phyloP scores from a whole-genome alignment of 2,888 invertebrate species.

The Eristalis arbustorum region DNA sequence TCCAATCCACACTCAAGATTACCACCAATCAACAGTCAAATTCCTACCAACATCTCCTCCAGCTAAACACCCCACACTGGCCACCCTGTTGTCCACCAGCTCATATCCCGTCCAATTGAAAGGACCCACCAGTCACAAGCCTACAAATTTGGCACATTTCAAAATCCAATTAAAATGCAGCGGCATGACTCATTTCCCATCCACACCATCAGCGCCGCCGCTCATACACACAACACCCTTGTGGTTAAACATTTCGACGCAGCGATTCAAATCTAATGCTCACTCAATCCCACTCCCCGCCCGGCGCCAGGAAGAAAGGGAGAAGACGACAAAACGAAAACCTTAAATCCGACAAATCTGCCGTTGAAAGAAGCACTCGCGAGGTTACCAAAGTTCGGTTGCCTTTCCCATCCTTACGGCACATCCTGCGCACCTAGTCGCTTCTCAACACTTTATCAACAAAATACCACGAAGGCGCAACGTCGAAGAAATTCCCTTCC shows the following conservation, averaged over 20 bases:
- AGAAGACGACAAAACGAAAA: neutral
- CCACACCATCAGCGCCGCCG: neutral
- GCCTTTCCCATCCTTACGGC: neutral
- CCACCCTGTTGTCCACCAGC: neutral
- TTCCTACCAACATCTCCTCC: too few relatives aligned
- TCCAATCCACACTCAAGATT: too few relatives aligned
- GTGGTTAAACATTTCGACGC: neutral
- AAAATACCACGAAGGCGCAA: neutral
- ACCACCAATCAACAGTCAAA: too few relatives aligned
- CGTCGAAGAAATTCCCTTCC: neutral
- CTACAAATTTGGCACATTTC: neutral
- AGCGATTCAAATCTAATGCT: neutral
- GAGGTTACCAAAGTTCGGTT: neutral
- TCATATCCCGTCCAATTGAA: neutral
- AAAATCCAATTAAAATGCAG: neutral
- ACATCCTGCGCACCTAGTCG: constrained; percentile 34
- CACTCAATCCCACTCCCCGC: neutral
- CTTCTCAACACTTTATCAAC: constrained; percentile 28
- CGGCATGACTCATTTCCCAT: neutral
- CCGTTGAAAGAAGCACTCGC: neutral
- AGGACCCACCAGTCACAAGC: neutral
- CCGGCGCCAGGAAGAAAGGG: neutral
- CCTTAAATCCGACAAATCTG: neutral
- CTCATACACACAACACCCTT: neutral
- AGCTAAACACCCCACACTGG: too few relatives aligned